These are phyloP conservation scores for Drosophila paracracens DNA, from an alignment of 2,888 invertebrate species.

Conservation along the genomic window DNA sequence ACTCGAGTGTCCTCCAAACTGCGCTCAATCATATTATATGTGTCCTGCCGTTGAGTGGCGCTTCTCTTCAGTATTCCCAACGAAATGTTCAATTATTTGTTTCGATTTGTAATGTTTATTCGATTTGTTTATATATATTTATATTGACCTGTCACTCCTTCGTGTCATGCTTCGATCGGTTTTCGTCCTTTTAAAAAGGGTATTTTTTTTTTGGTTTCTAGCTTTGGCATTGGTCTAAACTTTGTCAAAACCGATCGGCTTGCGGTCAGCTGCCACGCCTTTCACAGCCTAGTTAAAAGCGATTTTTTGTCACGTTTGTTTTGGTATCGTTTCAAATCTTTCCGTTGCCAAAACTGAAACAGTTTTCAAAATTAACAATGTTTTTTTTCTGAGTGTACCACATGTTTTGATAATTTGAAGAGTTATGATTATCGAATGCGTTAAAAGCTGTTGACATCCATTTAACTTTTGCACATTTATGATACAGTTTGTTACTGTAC, in stretches of 20 bases:
- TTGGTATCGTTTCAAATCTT: not conserved
- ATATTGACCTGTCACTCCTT: not conserved
- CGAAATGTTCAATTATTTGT: slow-evolving; percentile 4
- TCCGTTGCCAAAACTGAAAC: not conserved
- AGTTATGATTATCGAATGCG: slow-evolving; percentile 13
- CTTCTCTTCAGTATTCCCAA: not conserved
- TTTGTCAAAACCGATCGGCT: no score
- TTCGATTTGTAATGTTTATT: slow-evolving; percentile 2
- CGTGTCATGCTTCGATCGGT: no score
- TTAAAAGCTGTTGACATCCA: slow-evolving; percentile 4
- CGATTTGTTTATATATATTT: not conserved
- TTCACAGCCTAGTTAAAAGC: not conserved
- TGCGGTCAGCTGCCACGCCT: not conserved
- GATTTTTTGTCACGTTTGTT: not conserved
- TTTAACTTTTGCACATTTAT: not conserved
- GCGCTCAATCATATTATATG: slow-evolving; percentile 4
- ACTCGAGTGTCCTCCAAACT: not conserved
- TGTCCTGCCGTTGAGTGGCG: not conserved
- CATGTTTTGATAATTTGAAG: not conserved
- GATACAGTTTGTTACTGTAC: not conserved
- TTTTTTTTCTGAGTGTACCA: not conserved
- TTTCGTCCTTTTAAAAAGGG: no score
- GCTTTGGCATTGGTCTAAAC: no score
- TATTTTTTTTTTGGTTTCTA: not conserved
- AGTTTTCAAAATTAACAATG: not conserved